Percentiles rank a stretch among this genome's conserved stretches.
Evolutionary conservation across 92 coral and sea anemone species (phyloP).

Genomic region (Actinostola sp.): DNA sequence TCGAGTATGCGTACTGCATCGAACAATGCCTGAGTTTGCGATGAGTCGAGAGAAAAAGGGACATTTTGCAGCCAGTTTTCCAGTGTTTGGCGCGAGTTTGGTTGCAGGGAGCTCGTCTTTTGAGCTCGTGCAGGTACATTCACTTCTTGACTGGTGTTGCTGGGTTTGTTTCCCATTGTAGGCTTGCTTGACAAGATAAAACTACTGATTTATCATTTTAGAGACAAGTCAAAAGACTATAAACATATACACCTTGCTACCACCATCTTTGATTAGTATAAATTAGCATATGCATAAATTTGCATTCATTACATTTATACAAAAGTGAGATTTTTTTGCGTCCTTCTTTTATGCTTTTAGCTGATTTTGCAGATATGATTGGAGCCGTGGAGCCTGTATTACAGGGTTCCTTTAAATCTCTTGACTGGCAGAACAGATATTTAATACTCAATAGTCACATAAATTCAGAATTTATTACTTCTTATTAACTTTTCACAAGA

Average conservation of each 20-base stretch:
- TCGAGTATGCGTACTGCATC: slow-evolving; percentile 43
- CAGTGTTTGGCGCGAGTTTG: slow-evolving; percentile 48
- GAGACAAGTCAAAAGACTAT: background rate
- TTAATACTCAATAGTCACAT: too few relatives aligned
- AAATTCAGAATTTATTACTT: too few relatives aligned
- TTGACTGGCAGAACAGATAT: too few relatives aligned
- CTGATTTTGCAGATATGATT: too few relatives aligned
- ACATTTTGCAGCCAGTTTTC: slow-evolving; percentile 58
- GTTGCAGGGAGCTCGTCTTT: slow-evolving; percentile 30
- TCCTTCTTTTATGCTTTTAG: too few relatives aligned
- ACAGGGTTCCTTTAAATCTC: too few relatives aligned
- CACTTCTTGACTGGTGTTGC: slow-evolving; percentile 5
- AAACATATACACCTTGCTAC: background rate
- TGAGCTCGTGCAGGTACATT: background rate
- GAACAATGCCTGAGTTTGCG: slow-evolving; percentile 55
- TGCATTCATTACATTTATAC: too few relatives aligned
- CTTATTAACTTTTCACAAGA: too few relatives aligned
- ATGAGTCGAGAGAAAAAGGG: slow-evolving; percentile 47
- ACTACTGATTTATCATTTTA: background rate
- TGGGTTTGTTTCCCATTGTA: slow-evolving; percentile 14
- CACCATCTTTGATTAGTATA: slow-evolving; percentile 2
- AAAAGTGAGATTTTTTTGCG: too few relatives aligned
- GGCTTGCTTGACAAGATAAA: background rate
- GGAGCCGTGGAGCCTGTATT: too few relatives aligned
- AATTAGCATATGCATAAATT: background rate